Percentiles rank a stretch among this genome's conserved stretches.
phyloP scores from a whole-genome alignment of 1,140 invertebrate genomes.

The Drosophila nigromelanica region DNA sequence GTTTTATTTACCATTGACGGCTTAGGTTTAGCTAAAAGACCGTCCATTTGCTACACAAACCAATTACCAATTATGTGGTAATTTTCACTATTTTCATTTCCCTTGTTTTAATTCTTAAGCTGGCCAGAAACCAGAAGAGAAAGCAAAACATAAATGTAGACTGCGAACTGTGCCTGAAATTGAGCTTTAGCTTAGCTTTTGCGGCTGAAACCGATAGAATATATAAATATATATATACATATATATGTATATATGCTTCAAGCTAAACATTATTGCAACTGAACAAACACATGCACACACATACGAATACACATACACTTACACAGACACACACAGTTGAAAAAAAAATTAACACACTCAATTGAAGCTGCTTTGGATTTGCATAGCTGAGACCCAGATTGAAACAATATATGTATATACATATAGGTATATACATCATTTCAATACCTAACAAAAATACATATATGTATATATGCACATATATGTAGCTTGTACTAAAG shows the following conservation, averaged over 20 bases:
- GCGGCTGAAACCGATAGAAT: slow-evolving; percentile 77
- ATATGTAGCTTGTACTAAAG: slow-evolving; percentile 15
- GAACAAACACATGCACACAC: slow-evolving; percentile 21
- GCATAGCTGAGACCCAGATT: slow-evolving; percentile 9
- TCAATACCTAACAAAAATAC: slow-evolving; percentile 34
- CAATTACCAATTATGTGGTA: slow-evolving; percentile 9
- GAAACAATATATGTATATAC: slow-evolving; percentile 31
- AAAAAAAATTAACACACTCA: slow-evolving; percentile 9
- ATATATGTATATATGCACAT: slow-evolving; percentile 19
- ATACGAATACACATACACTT: not conserved
- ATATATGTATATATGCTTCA: slow-evolving; percentile 57
- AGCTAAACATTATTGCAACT: slow-evolving; percentile 69
- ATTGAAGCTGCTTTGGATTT: slow-evolving; percentile 12
- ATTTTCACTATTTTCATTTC: not conserved
- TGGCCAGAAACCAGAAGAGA: not conserved
- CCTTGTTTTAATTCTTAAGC: slow-evolving; percentile 11
- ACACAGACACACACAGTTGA: slow-evolving; percentile 4
- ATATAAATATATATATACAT: slow-evolving; percentile 38
- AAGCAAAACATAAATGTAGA: slow-evolving; percentile 4
- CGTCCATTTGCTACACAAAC: not conserved
- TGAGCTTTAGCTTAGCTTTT: slow-evolving; percentile 42
- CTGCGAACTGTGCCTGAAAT: slow-evolving; percentile 36
- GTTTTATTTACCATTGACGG: slow-evolving; percentile 21
- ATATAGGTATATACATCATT: slow-evolving; percentile 17
- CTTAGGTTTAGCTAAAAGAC: not conserved